Base-by-base conservation (phyloP, 2,113 vertebrate genomes). In the Chamaea fasciata region DNA sequence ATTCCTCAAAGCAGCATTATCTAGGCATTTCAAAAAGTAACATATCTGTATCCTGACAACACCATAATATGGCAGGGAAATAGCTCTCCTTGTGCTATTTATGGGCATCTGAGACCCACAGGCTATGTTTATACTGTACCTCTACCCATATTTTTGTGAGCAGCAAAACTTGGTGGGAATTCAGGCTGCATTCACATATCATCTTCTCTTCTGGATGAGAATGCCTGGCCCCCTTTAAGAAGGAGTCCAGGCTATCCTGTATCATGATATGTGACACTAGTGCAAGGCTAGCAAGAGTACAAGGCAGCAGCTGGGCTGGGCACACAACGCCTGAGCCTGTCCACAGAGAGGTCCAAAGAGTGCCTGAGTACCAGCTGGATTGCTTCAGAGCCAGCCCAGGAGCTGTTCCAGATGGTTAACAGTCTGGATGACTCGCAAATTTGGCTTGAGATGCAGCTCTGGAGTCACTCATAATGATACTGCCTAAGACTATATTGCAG, bases 301-400 rank as follows among this genome's bases (percentile, higher is more conserved):
- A n/a, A 77, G 68, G 69, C 83, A 95, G 91, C 95, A 94, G 95
- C 92, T 94, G 95, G 64, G 56, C 69, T 78, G 86, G 96, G 92
- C 89, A 83, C 73, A 77, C 39, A 86, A 23, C 7, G 56, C 76
- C 92, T 70, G 21, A 83, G 91, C 68, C 60, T 81, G 71, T 59
- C 35, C 71, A 50, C 83, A 69, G 28, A 75, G 17, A 0, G 1
- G 67, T 63, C 70, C 70, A 69, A 33, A 12, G 24, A 70, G 47
- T 50, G 85, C 71, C 59, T 57, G 31, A 81, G 46, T 41, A 90
- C 92, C 94, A 92, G 91, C 89, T 96, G 96, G 86, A 71, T 12
- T 46, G 42, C 69, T 74, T 92, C 94, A 91, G 80, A 93, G 89
- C 80, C 94, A 95, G 83, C 52, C 80, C 77, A 91, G 69, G 77